Base-by-base conservation (phyloP, 1,140 invertebrate species). In the Drepana arcuata region DNA sequence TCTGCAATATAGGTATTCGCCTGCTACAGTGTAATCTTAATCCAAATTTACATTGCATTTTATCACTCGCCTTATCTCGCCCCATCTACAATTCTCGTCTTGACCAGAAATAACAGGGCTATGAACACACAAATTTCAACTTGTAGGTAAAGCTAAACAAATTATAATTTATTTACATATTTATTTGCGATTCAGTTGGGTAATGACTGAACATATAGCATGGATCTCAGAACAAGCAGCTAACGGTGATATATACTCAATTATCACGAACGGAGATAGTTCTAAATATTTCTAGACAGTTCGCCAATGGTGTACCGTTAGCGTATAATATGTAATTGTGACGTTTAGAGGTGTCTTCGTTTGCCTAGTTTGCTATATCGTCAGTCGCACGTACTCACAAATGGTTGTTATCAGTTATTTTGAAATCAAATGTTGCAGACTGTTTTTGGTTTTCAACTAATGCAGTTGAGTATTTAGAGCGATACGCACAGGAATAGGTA, bases 201-300 rank as follows among this genome's bases (percentile, higher is more conserved):
- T 73, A 63, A 64, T 64, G 56, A 74, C 71, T 78, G 71, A 77
- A 65, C 66, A 74, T 75, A 70, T 71, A 69, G 74, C 69, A 72
- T 75, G 69, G 77, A 79, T 79, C 77, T 82, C 77, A 82, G 74
- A 79, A 79, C n/a, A n/a, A 75, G 77, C 77, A 82, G 74, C 77
- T 74, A 59, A 55, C 44, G 63, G 37, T 68, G 53, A 66, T 64
- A 69, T 47, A 65, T 53, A 56, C 48, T 58, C 37, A n/a, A n/a
- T n/a, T n/a, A n/a, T n/a, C n/a, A n/a, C n/a, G n/a, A n/a, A n/a
- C n/a, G n/a, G n/a, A n/a, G n/a, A n/a, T n/a, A n/a, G n/a, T n/a
- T n/a, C n/a, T n/a, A n/a, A n/a, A n/a, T n/a, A n/a, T n/a, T n/a
- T n/a, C n/a, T n/a, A n/a, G n/a, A n/a, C n/a, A n/a, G n/a, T n/a